Conservation (phyloP, 2,113 vertebrate genomes). For the Bambusicola thoracicus region DNA sequence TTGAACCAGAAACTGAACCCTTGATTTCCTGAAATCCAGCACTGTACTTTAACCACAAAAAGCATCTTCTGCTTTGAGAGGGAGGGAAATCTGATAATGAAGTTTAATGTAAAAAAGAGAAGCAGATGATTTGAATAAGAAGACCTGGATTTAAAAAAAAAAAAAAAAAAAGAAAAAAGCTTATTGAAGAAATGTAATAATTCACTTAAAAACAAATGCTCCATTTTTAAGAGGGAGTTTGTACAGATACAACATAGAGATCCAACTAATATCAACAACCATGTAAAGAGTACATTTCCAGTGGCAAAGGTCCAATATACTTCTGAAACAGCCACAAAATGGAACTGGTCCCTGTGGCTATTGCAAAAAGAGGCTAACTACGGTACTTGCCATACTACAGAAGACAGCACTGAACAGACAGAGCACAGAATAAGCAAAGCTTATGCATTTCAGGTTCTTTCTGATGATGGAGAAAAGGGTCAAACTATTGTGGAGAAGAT, state of each 20-base stretch:
- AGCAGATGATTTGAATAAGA: background rate
- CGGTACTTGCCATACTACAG: background rate
- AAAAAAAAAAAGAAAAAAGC: background rate
- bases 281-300: background rate
- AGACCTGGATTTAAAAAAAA: background rate
- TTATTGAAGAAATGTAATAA: background rate
- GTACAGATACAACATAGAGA: background rate
- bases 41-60: slow-evolving; percentile 33
- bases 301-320: background rate
- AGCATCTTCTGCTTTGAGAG: slow-evolving; percentile 7
- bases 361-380: background rate
- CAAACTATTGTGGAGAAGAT: background rate
- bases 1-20: slow-evolving; percentile 52
- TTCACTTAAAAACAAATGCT: background rate
- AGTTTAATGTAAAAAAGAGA: slow-evolving; percentile 1
- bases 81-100: slow-evolving; percentile 34
- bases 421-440: background rate
- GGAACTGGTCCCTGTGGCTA: background rate
- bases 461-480: background rate
- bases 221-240: background rate
- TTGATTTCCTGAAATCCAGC: slow-evolving; percentile 62
- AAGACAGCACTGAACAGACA: background rate
- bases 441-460: background rate
- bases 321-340: background rate
- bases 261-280: background rate